phyloP scores from a whole-genome alignment of 2,888 invertebrate genomes.

The Clusia tigrina region DNA sequence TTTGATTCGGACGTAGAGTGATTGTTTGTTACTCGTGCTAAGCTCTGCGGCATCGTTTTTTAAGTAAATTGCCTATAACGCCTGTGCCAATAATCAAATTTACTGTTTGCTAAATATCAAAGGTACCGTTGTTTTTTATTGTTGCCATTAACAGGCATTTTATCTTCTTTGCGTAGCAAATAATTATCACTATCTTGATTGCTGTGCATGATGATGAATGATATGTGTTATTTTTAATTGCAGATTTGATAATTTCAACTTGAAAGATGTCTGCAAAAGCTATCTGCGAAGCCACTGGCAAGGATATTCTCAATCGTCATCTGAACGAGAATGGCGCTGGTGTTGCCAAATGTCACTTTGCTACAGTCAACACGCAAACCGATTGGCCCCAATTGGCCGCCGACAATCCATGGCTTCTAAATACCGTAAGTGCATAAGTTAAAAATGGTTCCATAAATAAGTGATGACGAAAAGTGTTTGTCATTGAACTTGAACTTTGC shows the following conservation, averaged over 20 bases:
- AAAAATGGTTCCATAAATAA: background rate
- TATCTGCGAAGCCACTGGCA: constrained; percentile 93
- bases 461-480: constrained; percentile 24
- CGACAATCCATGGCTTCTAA: constrained; percentile 86
- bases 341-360: constrained; percentile 81
- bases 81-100: too few species aligned
- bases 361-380: constrained; percentile 78
- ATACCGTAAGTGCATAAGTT: constrained; percentile 68
- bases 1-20: constrained; percentile 42
- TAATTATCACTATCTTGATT: too few species aligned
- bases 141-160: too few species aligned
- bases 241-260: background rate
- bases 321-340: constrained; percentile 73
- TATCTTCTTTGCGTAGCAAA: too few species aligned
- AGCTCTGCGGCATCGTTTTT: too few species aligned
- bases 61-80: too few species aligned
- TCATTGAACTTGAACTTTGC: constrained; percentile 44
- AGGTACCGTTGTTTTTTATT: too few species aligned
- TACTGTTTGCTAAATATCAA: too few species aligned
- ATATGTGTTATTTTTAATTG: background rate
- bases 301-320: constrained; percentile 87
- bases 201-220: too few species aligned
- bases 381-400: constrained; percentile 77
- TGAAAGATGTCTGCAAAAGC: constrained; percentile 95
- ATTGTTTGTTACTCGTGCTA: too few species aligned